A percentile compares a stretch with the other conserved stretches of the same genome.
Conservation (phyloP, 2,113 vertebrate genomes). For the Mustela lutreola region DNA sequence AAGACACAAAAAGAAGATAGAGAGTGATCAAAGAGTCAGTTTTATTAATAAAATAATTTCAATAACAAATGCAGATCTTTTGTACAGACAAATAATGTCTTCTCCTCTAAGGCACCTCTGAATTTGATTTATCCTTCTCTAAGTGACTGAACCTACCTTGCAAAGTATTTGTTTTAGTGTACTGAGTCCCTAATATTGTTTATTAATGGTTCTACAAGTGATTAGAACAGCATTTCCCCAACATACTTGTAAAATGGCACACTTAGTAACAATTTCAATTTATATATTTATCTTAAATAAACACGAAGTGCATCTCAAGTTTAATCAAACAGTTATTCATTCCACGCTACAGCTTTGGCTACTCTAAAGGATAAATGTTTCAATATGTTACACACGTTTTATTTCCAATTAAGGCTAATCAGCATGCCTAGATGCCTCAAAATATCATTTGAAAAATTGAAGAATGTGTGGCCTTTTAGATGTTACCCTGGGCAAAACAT, state of each 20-base stretch:
- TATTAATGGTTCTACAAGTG: not conserved
- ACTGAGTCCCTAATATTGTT: not conserved
- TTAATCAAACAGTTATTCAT: not conserved
- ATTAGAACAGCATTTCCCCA: not conserved
- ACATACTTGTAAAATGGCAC: not conserved
- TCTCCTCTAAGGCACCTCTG: not conserved
- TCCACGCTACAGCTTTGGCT: not conserved
- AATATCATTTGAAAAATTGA: not conserved
- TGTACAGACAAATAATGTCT: not conserved
- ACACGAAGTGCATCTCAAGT: not conserved
- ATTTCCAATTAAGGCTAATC: not conserved
- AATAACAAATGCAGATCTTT: not conserved
- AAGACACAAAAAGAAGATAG: not conserved
- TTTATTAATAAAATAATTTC: slow-evolving; percentile 11
- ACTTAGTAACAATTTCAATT: not conserved
- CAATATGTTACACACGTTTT: not conserved
- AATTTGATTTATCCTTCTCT: not conserved
- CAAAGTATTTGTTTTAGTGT: not conserved
- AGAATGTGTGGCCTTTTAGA: not conserved
- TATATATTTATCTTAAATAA: not conserved
- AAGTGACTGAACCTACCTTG: not conserved
- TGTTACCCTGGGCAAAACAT: not conserved
- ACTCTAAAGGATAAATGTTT: not conserved
- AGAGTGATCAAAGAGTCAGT: not conserved
- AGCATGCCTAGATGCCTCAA: not conserved